Evolutionary conservation across 2,797 vertebrate genomes (phyloP).

Genomic region (Peromyscus attwateri): DNA sequence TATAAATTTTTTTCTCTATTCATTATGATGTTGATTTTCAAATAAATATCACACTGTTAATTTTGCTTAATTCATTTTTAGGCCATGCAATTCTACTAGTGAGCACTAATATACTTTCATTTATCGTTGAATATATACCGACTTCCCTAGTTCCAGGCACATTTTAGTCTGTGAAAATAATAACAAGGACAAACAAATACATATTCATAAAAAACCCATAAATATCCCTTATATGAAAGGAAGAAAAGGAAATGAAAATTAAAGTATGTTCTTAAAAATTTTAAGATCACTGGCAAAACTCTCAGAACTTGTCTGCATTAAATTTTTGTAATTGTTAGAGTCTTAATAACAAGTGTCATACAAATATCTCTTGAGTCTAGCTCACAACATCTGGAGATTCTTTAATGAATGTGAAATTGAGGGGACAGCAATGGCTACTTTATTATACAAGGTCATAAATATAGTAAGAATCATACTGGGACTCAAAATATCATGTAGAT

Average conservation of each 20-base stretch:
- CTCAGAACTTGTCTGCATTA: background rate
- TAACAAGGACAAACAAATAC: background rate
- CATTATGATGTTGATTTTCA: background rate
- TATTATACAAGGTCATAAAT: background rate
- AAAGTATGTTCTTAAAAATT: background rate
- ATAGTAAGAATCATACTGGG: background rate
- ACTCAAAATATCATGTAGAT: background rate
- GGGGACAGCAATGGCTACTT: background rate
- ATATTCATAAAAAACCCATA: background rate
- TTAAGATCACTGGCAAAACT: background rate
- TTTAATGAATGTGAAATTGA: background rate
- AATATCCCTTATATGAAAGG: background rate
- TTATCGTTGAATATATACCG: too few species aligned
- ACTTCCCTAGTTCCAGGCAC: background rate
- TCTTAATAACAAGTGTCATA: background rate
- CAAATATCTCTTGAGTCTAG: background rate
- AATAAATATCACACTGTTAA: background rate
- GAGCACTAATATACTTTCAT: background rate
- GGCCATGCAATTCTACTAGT: background rate
- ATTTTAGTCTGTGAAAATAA: background rate
- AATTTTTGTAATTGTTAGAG: background rate
- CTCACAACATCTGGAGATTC: background rate
- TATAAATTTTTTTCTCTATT: background rate
- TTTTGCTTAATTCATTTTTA: background rate
- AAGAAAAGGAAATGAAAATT: background rate